Conservation (phyloP, 2,888 invertebrate species). For the Synanthedon myopaeformis region DNA sequence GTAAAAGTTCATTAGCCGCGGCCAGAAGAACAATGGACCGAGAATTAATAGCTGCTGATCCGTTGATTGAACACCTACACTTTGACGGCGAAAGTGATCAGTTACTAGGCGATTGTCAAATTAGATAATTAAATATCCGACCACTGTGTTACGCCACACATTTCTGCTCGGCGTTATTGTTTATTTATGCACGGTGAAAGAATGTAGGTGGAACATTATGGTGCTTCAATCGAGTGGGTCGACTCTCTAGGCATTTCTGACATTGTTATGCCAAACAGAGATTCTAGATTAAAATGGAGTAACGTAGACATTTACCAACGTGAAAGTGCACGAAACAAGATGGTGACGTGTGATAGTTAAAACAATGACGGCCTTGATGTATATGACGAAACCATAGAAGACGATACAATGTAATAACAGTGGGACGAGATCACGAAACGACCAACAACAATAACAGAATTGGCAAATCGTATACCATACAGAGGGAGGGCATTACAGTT, state of each 20-base stretch:
- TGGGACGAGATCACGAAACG: slow-evolving; percentile 23
- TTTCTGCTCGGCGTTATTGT: neutral
- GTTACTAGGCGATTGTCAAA: slow-evolving; percentile 22
- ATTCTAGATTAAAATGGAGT: neutral
- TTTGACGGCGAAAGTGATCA: slow-evolving; percentile 44
- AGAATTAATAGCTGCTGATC: slow-evolving; percentile 29
- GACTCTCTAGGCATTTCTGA: neutral
- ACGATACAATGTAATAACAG: slow-evolving; percentile 22
- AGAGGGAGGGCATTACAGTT: slow-evolving; percentile 22
- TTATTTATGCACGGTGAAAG: slow-evolving; percentile 5
- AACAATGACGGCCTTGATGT: slow-evolving; percentile 42
- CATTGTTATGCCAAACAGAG: neutral
- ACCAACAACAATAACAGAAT: slow-evolving; percentile 23
- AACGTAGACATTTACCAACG: slow-evolving; percentile 14
- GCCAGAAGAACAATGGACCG: slow-evolving; percentile 37
- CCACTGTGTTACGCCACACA: slow-evolving; percentile 30
- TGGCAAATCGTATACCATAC: slow-evolving; percentile 20
- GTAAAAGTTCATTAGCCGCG: slow-evolving; percentile 51
- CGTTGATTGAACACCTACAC: slow-evolving; percentile 40
- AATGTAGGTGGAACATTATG: slow-evolving; percentile 4
- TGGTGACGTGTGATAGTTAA: slow-evolving; percentile 39
- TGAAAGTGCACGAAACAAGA: slow-evolving; percentile 29
- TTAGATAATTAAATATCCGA: slow-evolving; percentile 34
- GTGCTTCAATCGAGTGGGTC: slow-evolving; percentile 1
- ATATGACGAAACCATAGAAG: slow-evolving; percentile 23